A percentile compares a stretch with the other conserved stretches of the same genome.
Evolutionary conservation across 2,888 invertebrate genomes (phyloP).

Genomic region (Diploptera punctata): DNA sequence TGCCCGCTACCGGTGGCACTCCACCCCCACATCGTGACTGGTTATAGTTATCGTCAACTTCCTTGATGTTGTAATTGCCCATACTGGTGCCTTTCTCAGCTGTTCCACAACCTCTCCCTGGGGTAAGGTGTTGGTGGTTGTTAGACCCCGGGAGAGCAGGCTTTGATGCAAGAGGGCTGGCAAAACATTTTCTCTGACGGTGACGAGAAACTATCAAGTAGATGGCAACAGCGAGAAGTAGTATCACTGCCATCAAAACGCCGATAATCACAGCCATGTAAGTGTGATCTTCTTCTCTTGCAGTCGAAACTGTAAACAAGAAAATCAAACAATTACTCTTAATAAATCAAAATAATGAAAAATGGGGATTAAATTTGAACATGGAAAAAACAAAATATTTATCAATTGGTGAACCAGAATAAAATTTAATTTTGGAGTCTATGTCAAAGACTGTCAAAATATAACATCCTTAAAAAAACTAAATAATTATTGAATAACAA

Average conservation of each 20-base stretch:
- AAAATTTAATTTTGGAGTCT: no score
- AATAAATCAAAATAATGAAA: no score
- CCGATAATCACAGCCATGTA: slow-evolving; percentile 81
- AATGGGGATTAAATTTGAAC: no score
- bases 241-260: slow-evolving; percentile 75
- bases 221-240: slow-evolving; percentile 74
- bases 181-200: slow-evolving; percentile 74
- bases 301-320: slow-evolving; percentile 59
- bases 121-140: slow-evolving; percentile 57
- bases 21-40: slow-evolving; percentile 57
- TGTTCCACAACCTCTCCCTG: slow-evolving; percentile 59
- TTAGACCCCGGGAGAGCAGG: slow-evolving; percentile 53
- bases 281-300: slow-evolving; percentile 72
- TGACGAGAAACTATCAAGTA: slow-evolving; percentile 75
- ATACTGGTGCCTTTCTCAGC: slow-evolving; percentile 56
- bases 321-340: background rate
- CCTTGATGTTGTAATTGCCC: slow-evolving; percentile 62
- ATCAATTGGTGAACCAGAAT: no score
- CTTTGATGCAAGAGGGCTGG: slow-evolving; percentile 71
- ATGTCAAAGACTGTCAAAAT: no score
- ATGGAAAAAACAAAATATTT: no score
- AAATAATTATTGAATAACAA: no score
- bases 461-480: no score
- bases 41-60: slow-evolving; percentile 59
- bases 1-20: slow-evolving; percentile 56